A percentile compares a stretch with the other conserved stretches of the same genome.
Evolutionary conservation across 2,113 vertebrate species (phyloP).

Genomic region (Cephalopholis sonnerati): DNA sequence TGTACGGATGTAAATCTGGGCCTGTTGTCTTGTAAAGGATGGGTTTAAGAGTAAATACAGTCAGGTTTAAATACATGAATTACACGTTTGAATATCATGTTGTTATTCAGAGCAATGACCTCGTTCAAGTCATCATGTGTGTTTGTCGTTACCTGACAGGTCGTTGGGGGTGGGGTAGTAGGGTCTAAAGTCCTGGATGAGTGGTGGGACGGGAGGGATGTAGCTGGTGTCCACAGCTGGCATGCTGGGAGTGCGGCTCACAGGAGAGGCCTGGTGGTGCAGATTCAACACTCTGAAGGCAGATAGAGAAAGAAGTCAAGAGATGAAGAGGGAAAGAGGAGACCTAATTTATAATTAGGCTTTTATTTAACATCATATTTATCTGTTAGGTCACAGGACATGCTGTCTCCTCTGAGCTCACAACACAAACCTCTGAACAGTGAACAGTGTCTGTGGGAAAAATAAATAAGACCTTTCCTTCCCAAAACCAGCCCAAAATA

Average conservation of each 20-base stretch:
- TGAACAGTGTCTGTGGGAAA: too few species aligned
- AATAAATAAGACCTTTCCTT: too few species aligned
- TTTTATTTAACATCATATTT: slow-evolving; percentile 32
- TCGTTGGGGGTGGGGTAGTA: slow-evolving; percentile 96
- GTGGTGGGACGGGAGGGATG: slow-evolving; percentile 92
- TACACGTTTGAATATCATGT: neutral
- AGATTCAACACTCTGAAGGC: slow-evolving; percentile 90
- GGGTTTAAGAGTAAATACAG: neutral
- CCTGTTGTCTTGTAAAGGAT: neutral
- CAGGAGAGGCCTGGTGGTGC: slow-evolving; percentile 94
- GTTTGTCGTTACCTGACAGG: slow-evolving; percentile 88
- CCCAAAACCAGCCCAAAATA: too few species aligned
- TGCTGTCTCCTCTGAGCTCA: slow-evolving; percentile 1
- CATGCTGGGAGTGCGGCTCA: slow-evolving; percentile 95
- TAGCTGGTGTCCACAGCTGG: slow-evolving; percentile 94
- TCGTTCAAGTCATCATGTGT: neutral
- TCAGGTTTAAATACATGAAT: neutral
- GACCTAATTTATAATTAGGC: slow-evolving; percentile 13
- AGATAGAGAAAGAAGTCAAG: neutral
- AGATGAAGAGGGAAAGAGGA: neutral
- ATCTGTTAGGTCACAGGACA: neutral
- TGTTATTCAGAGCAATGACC: neutral
- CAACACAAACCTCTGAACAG: slow-evolving; percentile 29
- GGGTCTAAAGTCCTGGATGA: slow-evolving; percentile 97
- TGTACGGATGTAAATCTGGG: neutral